Percentiles rank a stretch among this genome's conserved stretches.
Evolutionary conservation across 2,888 invertebrate species (phyloP).

Genomic region (Calameuta pallipes): DNA sequence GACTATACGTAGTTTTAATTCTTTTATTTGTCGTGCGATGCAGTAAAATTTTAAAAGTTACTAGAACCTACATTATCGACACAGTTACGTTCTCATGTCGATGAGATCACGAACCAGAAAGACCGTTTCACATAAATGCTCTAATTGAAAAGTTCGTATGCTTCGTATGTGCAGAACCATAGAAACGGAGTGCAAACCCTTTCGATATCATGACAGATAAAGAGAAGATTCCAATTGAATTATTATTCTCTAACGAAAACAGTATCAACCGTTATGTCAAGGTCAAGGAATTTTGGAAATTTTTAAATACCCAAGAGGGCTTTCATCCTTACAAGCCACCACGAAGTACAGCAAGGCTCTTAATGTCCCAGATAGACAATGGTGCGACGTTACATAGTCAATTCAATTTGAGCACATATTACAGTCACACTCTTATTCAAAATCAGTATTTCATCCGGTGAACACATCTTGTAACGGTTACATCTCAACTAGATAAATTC

Average conservation of each 20-base stretch:
- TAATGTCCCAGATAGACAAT: neutral
- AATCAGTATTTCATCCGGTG: neutral
- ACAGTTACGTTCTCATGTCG: neutral
- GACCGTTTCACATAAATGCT: neutral
- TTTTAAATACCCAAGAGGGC: slow-evolving; percentile 22
- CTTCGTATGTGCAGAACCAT: neutral
- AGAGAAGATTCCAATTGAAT: slow-evolving; percentile 20
- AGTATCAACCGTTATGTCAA: slow-evolving; percentile 26
- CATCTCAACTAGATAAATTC: neutral
- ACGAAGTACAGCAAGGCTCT: neutral
- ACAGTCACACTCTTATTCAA: neutral
- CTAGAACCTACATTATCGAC: neutral
- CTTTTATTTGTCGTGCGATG: neutral
- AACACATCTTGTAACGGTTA: neutral
- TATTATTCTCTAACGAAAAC: slow-evolving; percentile 25
- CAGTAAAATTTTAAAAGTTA: neutral
- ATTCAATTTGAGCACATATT: neutral
- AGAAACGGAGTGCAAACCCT: neutral
- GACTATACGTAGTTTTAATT: neutral
- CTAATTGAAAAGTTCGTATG: neutral
- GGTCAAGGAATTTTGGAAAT: slow-evolving; percentile 31
- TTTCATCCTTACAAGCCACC: slow-evolving; percentile 23
- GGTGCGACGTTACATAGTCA: neutral
- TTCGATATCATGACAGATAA: slow-evolving; percentile 10
- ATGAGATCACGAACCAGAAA: neutral